Evolutionary conservation across 2,888 invertebrate genomes (phyloP).

Genomic region (Metalampra italica): DNA sequence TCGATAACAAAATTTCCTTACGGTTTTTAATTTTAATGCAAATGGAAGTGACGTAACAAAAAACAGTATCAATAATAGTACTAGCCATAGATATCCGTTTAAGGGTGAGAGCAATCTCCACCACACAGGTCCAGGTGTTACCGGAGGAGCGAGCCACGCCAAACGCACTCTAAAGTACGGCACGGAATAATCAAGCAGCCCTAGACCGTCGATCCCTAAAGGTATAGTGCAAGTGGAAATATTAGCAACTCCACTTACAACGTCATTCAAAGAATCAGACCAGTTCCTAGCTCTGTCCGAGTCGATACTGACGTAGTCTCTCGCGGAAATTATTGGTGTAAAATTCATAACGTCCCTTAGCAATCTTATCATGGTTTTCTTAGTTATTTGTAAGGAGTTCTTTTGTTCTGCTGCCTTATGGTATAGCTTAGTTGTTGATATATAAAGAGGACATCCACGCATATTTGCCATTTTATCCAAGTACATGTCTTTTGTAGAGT

Average conservation of each 20-base stretch:
- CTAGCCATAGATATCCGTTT: constrained; percentile 53
- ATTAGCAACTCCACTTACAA: constrained; percentile 46
- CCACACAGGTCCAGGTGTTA: constrained; percentile 42
- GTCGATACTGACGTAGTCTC: constrained; percentile 53
- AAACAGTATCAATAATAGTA: constrained; percentile 39
- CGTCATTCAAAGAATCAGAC: constrained; percentile 54
- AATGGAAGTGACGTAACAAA: constrained; percentile 46
- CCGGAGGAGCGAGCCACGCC: constrained; percentile 55
- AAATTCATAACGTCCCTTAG: constrained; percentile 53
- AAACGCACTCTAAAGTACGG: constrained; percentile 53
- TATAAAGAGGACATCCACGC: constrained; percentile 53
- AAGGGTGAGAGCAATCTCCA: constrained; percentile 53
- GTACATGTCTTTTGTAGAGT: constrained; percentile 27
- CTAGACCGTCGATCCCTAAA: constrained; percentile 42
- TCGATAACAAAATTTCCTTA: constrained; percentile 37
- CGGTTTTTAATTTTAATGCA: constrained; percentile 32
- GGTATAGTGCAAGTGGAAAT: constrained; percentile 55
- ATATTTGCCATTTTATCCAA: constrained; percentile 54
- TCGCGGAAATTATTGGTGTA: constrained; percentile 43
- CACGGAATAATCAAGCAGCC: constrained; percentile 45
- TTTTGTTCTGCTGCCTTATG: constrained; percentile 42
- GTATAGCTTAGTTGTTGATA: constrained; percentile 54
- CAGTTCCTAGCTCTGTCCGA: constrained; percentile 50
- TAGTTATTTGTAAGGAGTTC: constrained; percentile 47
- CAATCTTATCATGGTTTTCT: constrained; percentile 41